Percentiles rank a stretch among this genome's conserved stretches.
Evolutionary conservation across 2,888 invertebrate species (phyloP).

Genomic region (Lithophane socia): DNA sequence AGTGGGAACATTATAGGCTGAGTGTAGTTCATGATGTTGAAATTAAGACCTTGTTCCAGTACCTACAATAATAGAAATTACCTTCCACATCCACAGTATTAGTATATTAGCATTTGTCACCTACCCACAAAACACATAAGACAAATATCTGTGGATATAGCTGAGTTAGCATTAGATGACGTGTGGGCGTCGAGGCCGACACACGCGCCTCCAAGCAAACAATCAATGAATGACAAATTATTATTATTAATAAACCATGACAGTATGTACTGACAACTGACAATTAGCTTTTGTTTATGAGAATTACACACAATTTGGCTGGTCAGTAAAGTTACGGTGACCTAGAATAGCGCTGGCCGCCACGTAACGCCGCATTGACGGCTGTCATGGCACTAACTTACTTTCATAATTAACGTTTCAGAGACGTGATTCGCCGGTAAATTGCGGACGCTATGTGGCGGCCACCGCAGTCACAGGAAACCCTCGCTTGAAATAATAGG

Average conservation of each 20-base stretch:
- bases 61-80: constrained; percentile 10
- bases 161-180: constrained; percentile 67
- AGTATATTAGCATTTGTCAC: constrained; percentile 69
- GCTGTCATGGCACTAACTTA: not conserved
- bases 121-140: constrained; percentile 43
- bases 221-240: constrained; percentile 85
- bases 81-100: constrained; percentile 9
- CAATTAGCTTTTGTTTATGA: constrained; percentile 34
- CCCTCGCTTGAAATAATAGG: not conserved
- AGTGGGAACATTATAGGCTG: too few species aligned
- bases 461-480: not conserved
- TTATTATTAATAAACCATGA: constrained; percentile 64
- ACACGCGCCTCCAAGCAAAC: constrained; percentile 78
- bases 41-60: not conserved
- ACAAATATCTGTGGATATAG: constrained; percentile 57
- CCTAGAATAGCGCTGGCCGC: not conserved
- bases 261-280: constrained; percentile 20
- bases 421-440: not conserved
- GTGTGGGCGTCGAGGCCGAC: constrained; percentile 81
- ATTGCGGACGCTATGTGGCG: not conserved
- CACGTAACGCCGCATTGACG: not conserved
- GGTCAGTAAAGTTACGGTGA: not conserved
- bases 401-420: not conserved
- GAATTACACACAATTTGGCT: constrained; percentile 5
- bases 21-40: too few species aligned